Evolutionary conservation across 2,797 vertebrate species (phyloP).

Genomic region (Ammospiza maritima): DNA sequence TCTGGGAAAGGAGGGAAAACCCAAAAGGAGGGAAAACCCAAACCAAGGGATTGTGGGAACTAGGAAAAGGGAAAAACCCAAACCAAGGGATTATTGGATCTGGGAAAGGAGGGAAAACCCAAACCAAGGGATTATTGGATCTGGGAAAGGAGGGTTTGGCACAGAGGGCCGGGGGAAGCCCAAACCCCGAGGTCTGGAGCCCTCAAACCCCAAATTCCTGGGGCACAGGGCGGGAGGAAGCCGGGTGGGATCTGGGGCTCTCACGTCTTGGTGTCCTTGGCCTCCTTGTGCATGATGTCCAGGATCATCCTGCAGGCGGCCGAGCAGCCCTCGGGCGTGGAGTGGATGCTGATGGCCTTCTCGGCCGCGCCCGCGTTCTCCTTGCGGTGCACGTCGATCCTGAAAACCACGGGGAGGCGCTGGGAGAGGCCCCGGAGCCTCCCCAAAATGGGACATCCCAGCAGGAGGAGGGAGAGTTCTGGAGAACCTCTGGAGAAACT

Average conservation of each 20-base stretch:
- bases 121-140: rapidly evolving
- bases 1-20: too few relatives aligned
- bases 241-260: neutral
- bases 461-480: neutral
- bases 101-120: neutral
- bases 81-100: too few relatives aligned
- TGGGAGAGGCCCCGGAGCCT: neutral
- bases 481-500: rapidly evolving
- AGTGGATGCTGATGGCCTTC: constrained; percentile 96
- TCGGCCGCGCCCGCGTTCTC: constrained; percentile 93
- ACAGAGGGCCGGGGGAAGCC: neutral
- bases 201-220: rapidly evolving
- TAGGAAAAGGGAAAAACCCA: too few relatives aligned
- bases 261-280: constrained; percentile 97
- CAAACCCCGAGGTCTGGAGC: neutral
- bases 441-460: neutral
- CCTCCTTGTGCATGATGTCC: constrained; percentile 97
- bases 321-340: constrained; percentile 92
- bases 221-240: rapidly evolving
- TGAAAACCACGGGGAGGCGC: neutral
- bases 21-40: too few relatives aligned
- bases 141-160: neutral
- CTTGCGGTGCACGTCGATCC: constrained; percentile 94
- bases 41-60: too few relatives aligned
- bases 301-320: constrained; percentile 93